Evolutionary conservation across 1,140 invertebrate genomes (phyloP), one percentile per base, ranked within the genome.

Genomic region (Cherax destructor): DNA sequence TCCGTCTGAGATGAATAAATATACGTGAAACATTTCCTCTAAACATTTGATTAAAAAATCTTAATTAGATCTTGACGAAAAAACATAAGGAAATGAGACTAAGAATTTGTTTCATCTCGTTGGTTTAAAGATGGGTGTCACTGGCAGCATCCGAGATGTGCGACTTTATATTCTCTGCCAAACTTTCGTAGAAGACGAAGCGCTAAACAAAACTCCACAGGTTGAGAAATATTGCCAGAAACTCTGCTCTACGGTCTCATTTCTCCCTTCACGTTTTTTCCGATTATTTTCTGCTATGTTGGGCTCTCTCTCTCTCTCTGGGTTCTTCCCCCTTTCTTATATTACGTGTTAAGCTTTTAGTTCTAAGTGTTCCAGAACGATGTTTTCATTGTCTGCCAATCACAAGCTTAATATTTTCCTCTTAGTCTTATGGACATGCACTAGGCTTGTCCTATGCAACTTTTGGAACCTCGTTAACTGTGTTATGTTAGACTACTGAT

Each of bases 141-240:
- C 13, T 47, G 41, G 24, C 56, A 30, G 41, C 47, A 47, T 24
- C 16, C 16, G 11, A 74, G n/a, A 9, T 52, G 49, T 1, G 9
- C 69, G 7, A 50, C 6, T 85, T 41, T 85, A 13, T 49, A 16
- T 50, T 47, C 49, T 56, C 49, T 56, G 11, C 21, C 4, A 80
- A 24, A 80, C 49, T 24, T 80, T 21, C 18, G 21, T 18, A 56
- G 1, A 52, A 52, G 30, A 65, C 47, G 24, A 30, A 10, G 50
- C 56, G n/a, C 50, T 81, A 59, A 52, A 81, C 50, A 81, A 81
- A 56, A 59, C 79, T 59, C 79, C 79, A 41, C 50, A 81, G 50
- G 50, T 81, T 24, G 56, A 59, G 79, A 81, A 56, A 81, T 81
- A 81, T 81, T 81, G 47, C 79, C 79, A 56, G 47, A 74, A 30